Conservation (phyloP, 2,888 invertebrate genomes). For the Parapristionchus giblindavisi region DNA sequence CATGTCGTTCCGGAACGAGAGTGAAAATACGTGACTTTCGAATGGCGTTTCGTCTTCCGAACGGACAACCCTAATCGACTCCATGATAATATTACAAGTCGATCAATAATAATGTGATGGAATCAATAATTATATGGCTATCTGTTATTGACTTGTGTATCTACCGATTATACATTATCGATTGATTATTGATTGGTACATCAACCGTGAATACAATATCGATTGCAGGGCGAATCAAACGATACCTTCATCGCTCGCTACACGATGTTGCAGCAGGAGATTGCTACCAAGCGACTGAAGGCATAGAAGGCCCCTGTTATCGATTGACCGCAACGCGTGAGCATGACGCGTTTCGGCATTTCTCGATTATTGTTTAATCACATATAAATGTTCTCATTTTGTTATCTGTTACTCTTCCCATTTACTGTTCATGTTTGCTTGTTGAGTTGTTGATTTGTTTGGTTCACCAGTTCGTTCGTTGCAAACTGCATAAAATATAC, state of each 20-base stretch:
- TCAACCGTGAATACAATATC: neutral
- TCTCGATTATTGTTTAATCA: neutral
- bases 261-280: constrained; percentile 29
- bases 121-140: neutral
- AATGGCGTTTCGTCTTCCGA: no score
- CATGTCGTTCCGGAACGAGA: no score
- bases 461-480: no score
- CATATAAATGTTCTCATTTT: neutral
- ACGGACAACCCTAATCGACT: no score
- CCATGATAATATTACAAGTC: no score
- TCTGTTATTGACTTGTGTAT: neutral
- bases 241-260: constrained; percentile 27
- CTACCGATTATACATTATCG: neutral
- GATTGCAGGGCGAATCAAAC: neutral
- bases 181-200: neutral
- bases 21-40: no score
- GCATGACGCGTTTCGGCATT: no score
- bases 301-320: no score
- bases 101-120: neutral
- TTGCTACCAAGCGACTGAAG: constrained; percentile 19
- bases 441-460: no score
- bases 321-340: no score
- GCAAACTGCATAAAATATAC: no score
- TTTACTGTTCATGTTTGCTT: no score
- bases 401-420: neutral